Percentiles rank a stretch among this genome's conserved stretches.
Evolutionary conservation across 1,140 invertebrate species (phyloP).

Genomic region (Leptopilina boulardi): DNA sequence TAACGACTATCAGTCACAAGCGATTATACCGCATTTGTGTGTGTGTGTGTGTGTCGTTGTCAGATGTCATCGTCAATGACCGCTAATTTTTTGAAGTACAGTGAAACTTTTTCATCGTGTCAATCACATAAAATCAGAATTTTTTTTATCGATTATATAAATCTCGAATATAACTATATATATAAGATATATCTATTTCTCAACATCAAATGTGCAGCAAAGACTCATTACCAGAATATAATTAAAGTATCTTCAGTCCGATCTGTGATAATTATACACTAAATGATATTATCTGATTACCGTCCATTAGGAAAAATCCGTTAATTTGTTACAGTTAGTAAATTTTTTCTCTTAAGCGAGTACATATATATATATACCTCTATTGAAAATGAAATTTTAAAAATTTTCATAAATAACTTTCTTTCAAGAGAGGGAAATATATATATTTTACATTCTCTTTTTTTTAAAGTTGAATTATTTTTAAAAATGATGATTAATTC

Average conservation of each 20-base stretch:
- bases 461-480: neutral
- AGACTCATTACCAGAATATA: constrained; percentile 13
- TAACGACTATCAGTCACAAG: no score
- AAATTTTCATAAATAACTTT: neutral
- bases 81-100: neutral
- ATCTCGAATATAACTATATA: constrained; percentile 8
- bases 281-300: neutral
- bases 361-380: neutral
- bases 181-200: neutral
- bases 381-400: neutral
- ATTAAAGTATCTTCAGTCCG: constrained; percentile 13
- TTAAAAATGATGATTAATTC: neutral
- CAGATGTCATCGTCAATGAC: constrained; percentile 20
- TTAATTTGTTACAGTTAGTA: constrained; percentile 18
- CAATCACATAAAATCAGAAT: neutral
- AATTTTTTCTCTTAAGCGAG: neutral
- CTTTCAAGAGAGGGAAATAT: neutral
- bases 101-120: neutral
- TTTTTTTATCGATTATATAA: neutral
- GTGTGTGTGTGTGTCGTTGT: neutral
- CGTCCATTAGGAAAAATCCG: neutral
- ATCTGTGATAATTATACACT: constrained; percentile 21
- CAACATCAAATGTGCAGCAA: neutral
- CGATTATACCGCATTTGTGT: no score
- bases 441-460: neutral